These are phyloP conservation scores for Reticulitermes speratus DNA, from an alignment of 1,140 invertebrate genomes.

Conservation along the genomic window DNA sequence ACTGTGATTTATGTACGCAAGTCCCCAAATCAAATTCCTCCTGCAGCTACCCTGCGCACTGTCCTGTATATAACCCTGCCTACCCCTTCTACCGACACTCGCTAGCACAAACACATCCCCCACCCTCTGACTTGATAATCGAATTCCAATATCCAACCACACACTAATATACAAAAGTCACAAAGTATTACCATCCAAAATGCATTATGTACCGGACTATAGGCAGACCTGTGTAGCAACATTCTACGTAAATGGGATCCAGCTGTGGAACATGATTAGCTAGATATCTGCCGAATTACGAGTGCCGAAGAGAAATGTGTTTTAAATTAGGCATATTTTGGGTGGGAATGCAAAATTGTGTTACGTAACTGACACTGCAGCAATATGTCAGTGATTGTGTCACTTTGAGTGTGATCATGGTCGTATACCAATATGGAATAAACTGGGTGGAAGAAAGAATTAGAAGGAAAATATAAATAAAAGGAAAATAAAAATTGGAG, in stretches of 20 bases:
- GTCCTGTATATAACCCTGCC: not conserved
- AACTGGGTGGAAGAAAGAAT: no score
- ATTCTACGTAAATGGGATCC: not conserved
- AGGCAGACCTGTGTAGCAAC: not conserved
- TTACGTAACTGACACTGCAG: no score
- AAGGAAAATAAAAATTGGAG: no score
- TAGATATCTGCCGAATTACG: no score
- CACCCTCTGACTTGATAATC: conserved; percentile 21
- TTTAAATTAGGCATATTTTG: no score
- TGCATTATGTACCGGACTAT: not conserved
- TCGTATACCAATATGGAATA: no score
- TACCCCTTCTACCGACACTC: not conserved
- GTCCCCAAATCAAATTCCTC: not conserved
- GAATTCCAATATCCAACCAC: conserved; percentile 26
- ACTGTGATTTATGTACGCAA: not conserved
- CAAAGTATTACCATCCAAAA: conserved; percentile 28
- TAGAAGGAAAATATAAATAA: no score
- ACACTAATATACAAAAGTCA: conserved; percentile 16
- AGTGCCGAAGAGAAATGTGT: no score
- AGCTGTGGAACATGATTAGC: no score
- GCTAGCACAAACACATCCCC: not conserved
- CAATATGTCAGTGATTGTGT: no score
- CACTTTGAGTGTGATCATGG: no score
- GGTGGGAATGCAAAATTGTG: no score
- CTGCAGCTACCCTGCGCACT: not conserved